Evolutionary conservation across 2,113 vertebrate genomes (phyloP).

Genomic region (Odocoileus virginianus): DNA sequence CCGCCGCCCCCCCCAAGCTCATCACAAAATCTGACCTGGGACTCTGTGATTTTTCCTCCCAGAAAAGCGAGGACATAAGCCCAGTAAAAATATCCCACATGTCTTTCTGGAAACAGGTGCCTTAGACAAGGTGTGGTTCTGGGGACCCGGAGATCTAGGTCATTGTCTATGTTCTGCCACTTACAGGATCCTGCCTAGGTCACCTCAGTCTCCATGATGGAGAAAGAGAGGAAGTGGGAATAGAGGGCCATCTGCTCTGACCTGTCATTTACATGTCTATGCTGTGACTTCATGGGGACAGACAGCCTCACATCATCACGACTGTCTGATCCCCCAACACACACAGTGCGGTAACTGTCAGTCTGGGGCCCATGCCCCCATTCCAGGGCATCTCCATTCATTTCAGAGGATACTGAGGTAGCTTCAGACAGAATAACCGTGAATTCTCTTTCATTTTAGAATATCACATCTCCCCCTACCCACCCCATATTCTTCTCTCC

Average conservation of each 20-base stretch:
- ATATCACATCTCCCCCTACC: background rate
- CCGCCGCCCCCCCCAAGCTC: no score
- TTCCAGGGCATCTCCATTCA: background rate
- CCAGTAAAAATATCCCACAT: background rate
- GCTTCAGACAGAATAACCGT: background rate
- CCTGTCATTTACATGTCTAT: background rate
- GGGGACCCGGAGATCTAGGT: background rate
- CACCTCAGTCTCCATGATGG: background rate
- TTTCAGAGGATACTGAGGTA: background rate
- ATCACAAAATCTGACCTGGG: background rate
- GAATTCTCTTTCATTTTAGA: background rate
- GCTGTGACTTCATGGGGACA: background rate
- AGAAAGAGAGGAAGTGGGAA: background rate
- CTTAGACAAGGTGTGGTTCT: background rate
- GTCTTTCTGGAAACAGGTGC: background rate
- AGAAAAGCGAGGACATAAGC: background rate
- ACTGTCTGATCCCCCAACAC: background rate
- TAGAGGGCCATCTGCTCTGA: background rate
- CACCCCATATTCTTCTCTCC: background rate
- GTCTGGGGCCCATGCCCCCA: rapidly evolving
- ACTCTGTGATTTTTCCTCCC: background rate
- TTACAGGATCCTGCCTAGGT: background rate
- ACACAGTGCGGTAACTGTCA: rapidly evolving
- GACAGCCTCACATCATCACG: background rate
- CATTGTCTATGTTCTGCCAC: background rate